Base-by-base conservation (phyloP, 2,888 invertebrate species). In the Lepidonotus clava region DNA sequence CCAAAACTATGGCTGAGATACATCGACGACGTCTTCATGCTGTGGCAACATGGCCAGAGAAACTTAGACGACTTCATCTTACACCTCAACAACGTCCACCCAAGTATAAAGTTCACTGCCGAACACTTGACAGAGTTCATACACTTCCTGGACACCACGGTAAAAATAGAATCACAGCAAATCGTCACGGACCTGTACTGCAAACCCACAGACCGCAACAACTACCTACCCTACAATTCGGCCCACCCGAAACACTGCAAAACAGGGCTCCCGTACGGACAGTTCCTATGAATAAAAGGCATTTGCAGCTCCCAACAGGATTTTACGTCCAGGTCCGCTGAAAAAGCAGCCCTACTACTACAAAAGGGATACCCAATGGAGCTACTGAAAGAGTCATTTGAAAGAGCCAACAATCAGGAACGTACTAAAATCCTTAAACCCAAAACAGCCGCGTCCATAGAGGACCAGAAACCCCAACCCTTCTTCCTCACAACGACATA, bases 61-160 rank as follows among this genome's bases (percentile, higher is more conserved):
- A 18, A 53, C 5, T 24, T 83, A 14, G 21, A 4, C 4, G 21
- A 51, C 18, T 83, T 83, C 56, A 53, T 46, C 32, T 4, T 4
- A 24, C 83, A 83, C 83, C 53, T 83, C 8, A 83, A 83, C 24
- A 18, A 5, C 4, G 28, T 24, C 8, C 32, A 51, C 32, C 53
- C 18, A 6, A 53, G 4, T 21, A 28, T 83, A 21, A 83, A 83
- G 34, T 83, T 83, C 83, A 83, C 83, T 4, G 2, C 5, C 34
- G 56, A 83, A 24, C 4, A 11, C 6, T 83, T 53, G 11, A 14
- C 28, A 6, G 21, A 14, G 5, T 2, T 32, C 2, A 32, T 46
- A 8, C 11, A 5, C 32, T 83, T 83, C 34, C 83, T 83, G 28
- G 83, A 83, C 56, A 83, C 83, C 21, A n/a, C n/a, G n/a, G n/a